Evolutionary conservation across 2,888 invertebrate genomes (phyloP).

Genomic region (Melieria picta): DNA sequence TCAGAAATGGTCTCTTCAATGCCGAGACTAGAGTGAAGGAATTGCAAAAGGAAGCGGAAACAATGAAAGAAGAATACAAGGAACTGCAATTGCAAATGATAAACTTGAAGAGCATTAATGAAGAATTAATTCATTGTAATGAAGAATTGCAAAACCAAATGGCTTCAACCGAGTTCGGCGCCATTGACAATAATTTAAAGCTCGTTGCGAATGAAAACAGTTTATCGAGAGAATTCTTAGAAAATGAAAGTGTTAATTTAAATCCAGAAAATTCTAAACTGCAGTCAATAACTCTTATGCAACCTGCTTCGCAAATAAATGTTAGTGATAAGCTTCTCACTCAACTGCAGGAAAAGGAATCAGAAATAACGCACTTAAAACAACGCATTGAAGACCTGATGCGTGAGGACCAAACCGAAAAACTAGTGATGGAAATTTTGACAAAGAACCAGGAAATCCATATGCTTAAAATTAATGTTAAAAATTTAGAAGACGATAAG

Average conservation of each 20-base stretch:
- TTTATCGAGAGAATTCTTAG: conserved; percentile 18
- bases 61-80: conserved; percentile 14
- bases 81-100: conserved; percentile 34
- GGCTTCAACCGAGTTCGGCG: too few species aligned
- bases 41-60: conserved; percentile 4
- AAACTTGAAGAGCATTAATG: conserved; percentile 22
- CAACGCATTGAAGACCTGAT: conserved; percentile 66
- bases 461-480: conserved; percentile 63
- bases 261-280: conserved; percentile 36
- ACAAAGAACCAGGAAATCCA: conserved; percentile 66
- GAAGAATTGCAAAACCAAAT: conserved; percentile 26
- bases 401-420: conserved; percentile 64
- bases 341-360: conserved; percentile 60
- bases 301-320: too few species aligned
- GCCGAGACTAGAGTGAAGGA: conserved; percentile 15
- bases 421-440: conserved; percentile 61
- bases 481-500: conserved; percentile 65
- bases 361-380: conserved; percentile 60
- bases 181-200: too few species aligned
- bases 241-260: conserved; percentile 40
- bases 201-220: too few species aligned
- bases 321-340: conserved; percentile 49
- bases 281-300: conserved; percentile 12
- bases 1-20: conserved; percentile 12
- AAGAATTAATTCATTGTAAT: conserved; percentile 31